A percentile compares a stretch with the other conserved stretches of the same genome.
Evolutionary conservation across 2,797 vertebrate species (phyloP).

Genomic region (Eremophila alpestris): DNA sequence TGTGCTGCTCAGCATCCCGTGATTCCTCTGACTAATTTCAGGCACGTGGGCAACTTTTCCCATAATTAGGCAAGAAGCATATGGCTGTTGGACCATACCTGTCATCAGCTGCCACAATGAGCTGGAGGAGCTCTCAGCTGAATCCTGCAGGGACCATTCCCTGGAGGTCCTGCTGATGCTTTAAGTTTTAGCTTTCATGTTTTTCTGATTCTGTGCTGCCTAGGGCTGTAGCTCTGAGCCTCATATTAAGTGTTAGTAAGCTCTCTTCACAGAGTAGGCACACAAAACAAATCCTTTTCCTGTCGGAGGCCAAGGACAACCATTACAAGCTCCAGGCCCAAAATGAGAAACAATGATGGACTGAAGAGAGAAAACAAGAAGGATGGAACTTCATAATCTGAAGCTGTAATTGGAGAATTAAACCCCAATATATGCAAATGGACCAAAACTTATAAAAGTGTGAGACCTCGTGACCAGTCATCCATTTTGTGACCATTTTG

Average conservation of each 20-base stretch:
- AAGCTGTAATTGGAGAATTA: not conserved
- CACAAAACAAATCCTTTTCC: not conserved
- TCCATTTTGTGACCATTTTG: not conserved
- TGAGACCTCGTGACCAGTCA: fast-evolving
- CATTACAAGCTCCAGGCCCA: not conserved
- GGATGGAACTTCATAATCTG: not conserved
- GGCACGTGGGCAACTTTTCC: not conserved
- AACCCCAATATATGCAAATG: not conserved
- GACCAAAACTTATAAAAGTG: not conserved
- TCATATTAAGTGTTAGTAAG: not conserved
- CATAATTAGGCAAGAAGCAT: conserved; percentile 14
- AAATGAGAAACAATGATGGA: not conserved
- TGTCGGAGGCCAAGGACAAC: not conserved
- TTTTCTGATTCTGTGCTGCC: not conserved
- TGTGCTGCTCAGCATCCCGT: not conserved
- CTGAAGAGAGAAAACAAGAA: not conserved
- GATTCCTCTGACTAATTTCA: not conserved
- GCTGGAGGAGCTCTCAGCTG: not conserved
- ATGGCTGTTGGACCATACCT: not conserved
- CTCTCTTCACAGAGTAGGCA: not conserved
- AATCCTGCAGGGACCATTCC: not conserved
- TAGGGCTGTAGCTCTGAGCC: not conserved
- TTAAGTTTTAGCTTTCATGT: not conserved
- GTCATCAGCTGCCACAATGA: not conserved
- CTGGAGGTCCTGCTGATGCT: not conserved